phyloP scores from a whole-genome alignment of 2,797 vertebrate genomes.

The Bucorvus abyssinicus region DNA sequence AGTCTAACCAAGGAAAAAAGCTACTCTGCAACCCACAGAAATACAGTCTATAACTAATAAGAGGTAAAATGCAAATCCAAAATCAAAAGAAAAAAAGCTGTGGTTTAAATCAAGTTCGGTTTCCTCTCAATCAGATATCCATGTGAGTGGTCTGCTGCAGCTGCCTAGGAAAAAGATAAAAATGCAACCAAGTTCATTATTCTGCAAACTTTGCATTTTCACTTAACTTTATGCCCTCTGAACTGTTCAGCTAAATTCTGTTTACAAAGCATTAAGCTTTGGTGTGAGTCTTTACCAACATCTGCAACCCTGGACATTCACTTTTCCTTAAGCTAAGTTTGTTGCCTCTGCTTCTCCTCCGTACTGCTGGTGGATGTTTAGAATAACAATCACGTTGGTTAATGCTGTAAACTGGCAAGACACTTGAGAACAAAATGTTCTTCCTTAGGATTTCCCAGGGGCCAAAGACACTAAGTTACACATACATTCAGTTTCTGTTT shows the following conservation, averaged over 20 bases:
- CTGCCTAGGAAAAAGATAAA: not conserved
- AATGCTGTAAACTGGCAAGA: not conserved
- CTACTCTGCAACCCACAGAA: not conserved
- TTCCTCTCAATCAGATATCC: not conserved
- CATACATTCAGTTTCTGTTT: not conserved
- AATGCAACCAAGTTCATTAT: not conserved
- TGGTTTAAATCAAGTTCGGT: not conserved
- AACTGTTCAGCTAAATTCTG: not conserved
- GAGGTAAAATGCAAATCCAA: not conserved
- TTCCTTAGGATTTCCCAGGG: not conserved
- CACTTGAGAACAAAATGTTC: not conserved
- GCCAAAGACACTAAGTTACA: not conserved
- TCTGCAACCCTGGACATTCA: not conserved
- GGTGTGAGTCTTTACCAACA: not conserved
- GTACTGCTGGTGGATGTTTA: not conserved
- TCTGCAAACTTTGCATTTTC: not conserved
- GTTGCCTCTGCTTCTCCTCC: not conserved
- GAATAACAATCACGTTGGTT: not conserved
- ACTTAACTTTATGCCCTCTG: not conserved
- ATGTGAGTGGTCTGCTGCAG: not conserved
- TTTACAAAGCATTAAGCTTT: not conserved
- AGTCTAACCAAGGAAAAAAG: not conserved
- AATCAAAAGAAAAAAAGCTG: fast-evolving
- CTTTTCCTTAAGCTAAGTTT: not conserved
- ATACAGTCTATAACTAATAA: not conserved